Conservation (phyloP, 2,888 invertebrate genomes). For the Coelopa pilipes region DNA sequence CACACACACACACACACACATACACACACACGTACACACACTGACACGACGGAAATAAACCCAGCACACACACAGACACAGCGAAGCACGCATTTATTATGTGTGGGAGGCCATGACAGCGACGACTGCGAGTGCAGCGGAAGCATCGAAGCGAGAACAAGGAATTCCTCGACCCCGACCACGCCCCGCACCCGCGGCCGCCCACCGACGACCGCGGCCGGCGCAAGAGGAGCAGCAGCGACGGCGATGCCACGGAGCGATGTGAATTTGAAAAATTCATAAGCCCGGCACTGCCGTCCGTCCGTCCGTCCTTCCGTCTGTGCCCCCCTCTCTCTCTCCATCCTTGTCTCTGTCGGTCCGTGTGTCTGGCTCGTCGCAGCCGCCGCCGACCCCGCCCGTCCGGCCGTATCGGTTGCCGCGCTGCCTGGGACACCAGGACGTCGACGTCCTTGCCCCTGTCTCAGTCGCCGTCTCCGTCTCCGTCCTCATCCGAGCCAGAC, state of each 20-base stretch:
- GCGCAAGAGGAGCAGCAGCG: not conserved
- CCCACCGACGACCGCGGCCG: no score
- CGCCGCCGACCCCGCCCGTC: no score
- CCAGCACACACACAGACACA: no score
- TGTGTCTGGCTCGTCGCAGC: not conserved
- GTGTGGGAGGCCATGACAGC: slow-evolving; percentile 33
- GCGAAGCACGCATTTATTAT: slow-evolving; percentile 28
- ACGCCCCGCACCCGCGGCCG: not conserved
- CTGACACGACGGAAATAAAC: not conserved
- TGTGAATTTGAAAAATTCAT: slow-evolving; percentile 46
- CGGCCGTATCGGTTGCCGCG: not conserved
- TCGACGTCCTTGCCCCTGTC: not conserved
- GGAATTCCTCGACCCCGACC: slow-evolving; percentile 43
- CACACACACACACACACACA: slow-evolving; percentile 29
- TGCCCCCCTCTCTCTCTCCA: not conserved
- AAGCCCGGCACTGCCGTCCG: slow-evolving; percentile 31
- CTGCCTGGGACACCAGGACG: not conserved
- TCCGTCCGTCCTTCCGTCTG: not conserved
- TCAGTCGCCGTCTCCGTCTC: not conserved
- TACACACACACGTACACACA: slow-evolving; percentile 27
- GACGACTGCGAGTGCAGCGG: slow-evolving; percentile 38
- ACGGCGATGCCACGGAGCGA: slow-evolving; percentile 28
- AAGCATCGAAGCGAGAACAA: slow-evolving; percentile 47
- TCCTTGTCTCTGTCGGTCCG: not conserved
- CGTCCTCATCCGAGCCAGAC: no score